A percentile compares a stretch with the other conserved stretches of the same genome.
Conservation (phyloP, 1,140 invertebrate species). For the Brachystomella parvula region DNA sequence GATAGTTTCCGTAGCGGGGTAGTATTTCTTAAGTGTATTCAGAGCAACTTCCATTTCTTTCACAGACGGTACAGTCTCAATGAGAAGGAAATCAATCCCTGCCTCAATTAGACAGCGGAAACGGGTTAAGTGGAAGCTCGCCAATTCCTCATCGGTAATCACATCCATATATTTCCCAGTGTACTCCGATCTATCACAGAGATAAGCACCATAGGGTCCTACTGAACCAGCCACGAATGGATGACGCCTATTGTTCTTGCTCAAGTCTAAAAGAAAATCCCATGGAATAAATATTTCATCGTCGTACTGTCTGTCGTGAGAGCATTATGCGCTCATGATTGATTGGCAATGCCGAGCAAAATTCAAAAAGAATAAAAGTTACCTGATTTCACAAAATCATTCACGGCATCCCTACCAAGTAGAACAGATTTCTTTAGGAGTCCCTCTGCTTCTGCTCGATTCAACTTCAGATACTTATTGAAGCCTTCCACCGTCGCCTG, state of each 20-base stretch:
- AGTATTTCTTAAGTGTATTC: slow-evolving; percentile 60
- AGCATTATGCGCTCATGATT: not conserved
- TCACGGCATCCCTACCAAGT: slow-evolving; percentile 56
- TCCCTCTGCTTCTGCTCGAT: slow-evolving; percentile 53
- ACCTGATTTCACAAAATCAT: slow-evolving; percentile 31
- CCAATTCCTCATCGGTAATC: slow-evolving; percentile 57
- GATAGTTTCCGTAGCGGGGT: slow-evolving; percentile 63
- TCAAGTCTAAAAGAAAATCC: not conserved
- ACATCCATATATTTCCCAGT: slow-evolving; percentile 67
- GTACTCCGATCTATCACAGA: slow-evolving; percentile 85
- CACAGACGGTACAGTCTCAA: slow-evolving; percentile 81
- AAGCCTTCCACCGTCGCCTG: slow-evolving; percentile 76
- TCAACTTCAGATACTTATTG: slow-evolving; percentile 57
- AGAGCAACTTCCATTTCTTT: slow-evolving; percentile 72
- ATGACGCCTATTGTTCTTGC: slow-evolving; percentile 20
- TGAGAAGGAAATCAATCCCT: slow-evolving; percentile 70
- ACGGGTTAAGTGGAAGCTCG: slow-evolving; percentile 69
- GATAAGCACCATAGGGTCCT: slow-evolving; percentile 78
- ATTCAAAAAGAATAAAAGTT: not conserved
- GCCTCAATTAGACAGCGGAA: slow-evolving; percentile 64
- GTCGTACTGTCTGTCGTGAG: not conserved
- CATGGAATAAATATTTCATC: not conserved
- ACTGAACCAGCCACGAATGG: slow-evolving; percentile 70
- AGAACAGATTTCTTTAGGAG: slow-evolving; percentile 62
- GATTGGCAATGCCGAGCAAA: not conserved